Evolutionary conservation across 1,140 invertebrate species (phyloP).

Genomic region (Caenorhabditis brenneri): DNA sequence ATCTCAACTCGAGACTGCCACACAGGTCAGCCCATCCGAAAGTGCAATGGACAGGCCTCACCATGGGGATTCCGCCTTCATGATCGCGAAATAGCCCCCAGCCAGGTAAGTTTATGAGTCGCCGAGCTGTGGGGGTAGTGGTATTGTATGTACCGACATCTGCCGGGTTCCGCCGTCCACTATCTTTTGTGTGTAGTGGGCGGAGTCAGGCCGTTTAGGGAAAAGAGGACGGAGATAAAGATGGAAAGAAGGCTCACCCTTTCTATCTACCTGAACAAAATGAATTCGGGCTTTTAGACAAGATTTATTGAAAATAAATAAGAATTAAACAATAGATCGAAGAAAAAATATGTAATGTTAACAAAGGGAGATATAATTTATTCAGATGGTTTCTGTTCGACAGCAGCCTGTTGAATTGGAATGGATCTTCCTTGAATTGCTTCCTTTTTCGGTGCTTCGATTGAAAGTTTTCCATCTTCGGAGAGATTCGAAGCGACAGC

Average conservation of each 20-base stretch:
- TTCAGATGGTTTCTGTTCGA: not conserved
- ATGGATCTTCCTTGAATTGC: conserved; percentile 14
- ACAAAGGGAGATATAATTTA: not conserved
- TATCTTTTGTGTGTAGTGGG: not conserved
- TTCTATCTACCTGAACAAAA: no score
- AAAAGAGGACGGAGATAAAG: no score
- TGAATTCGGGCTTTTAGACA: no score
- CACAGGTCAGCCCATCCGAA: conserved; percentile 33
- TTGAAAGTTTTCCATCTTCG: conserved; percentile 46
- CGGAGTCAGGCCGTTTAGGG: not conserved
- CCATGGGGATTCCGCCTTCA: conserved; percentile 36
- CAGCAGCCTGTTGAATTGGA: not conserved
- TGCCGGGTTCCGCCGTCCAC: not conserved
- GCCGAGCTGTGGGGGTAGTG: not conserved
- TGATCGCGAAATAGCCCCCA: conserved; percentile 26
- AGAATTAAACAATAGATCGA: not conserved
- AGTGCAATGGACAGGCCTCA: conserved; percentile 36
- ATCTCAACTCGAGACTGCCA: conserved; percentile 43
- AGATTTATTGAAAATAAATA: not conserved
- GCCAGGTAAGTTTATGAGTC: no score
- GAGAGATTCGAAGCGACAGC: conserved; percentile 33
- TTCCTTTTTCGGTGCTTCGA: conserved; percentile 48
- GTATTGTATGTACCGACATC: not conserved
- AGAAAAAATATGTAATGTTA: not conserved
- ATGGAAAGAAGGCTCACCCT: no score